Conservation (phyloP, 2,797 vertebrate species). For the Tauraco hartlaubi region DNA sequence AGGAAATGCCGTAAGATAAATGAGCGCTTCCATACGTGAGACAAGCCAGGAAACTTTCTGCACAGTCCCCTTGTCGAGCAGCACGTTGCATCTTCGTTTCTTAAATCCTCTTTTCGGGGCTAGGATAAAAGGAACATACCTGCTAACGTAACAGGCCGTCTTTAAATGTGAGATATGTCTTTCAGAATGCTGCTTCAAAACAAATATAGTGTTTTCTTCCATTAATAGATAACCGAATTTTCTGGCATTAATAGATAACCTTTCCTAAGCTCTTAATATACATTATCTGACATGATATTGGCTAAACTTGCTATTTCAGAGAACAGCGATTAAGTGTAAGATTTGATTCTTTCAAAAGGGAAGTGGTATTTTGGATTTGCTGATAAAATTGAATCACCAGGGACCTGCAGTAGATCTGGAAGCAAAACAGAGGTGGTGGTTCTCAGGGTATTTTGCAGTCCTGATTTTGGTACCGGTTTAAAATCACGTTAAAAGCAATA, state of each 20-base stretch:
- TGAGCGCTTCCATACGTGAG: neutral
- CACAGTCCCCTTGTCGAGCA: neutral
- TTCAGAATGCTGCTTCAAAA: neutral
- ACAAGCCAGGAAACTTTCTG: neutral
- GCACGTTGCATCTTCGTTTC: neutral
- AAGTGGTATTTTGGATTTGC: neutral
- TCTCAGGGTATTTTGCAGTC: neutral
- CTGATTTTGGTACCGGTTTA: neutral
- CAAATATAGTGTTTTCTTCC: neutral
- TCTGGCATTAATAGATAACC: neutral
- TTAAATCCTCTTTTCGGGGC: neutral
- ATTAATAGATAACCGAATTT: neutral
- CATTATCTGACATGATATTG: neutral
- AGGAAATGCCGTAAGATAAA: neutral
- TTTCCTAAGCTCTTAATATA: neutral
- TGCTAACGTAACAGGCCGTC: neutral
- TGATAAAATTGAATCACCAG: neutral
- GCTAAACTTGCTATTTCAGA: neutral
- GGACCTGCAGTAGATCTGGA: neutral
- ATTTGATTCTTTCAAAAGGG: neutral
- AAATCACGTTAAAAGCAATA: neutral
- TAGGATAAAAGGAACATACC: neutral
- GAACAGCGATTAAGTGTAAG: neutral
- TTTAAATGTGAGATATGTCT: neutral
- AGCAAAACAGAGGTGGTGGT: neutral